Percentiles rank a stretch among this genome's conserved stretches.
Evolutionary conservation across 2,113 vertebrate species (phyloP).

Genomic region (Alces alces): DNA sequence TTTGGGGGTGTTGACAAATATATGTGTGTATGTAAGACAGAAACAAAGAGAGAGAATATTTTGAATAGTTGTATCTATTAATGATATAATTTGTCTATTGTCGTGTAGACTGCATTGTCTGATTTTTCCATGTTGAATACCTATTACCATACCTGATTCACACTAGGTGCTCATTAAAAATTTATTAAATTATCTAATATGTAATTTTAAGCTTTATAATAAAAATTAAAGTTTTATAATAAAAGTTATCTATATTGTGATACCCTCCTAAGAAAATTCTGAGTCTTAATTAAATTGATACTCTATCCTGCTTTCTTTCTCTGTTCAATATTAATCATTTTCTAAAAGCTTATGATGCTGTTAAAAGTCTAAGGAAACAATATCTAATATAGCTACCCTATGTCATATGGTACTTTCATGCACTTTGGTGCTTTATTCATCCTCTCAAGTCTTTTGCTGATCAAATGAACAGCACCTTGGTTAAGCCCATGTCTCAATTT

Average conservation of each 20-base stretch:
- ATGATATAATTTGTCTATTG: background rate
- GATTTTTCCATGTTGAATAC: background rate
- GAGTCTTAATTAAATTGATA: background rate
- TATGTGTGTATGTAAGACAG: background rate
- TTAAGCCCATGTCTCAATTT: background rate
- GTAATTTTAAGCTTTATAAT: background rate
- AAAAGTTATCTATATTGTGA: background rate
- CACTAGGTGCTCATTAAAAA: background rate
- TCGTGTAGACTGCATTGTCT: background rate
- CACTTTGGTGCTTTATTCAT: background rate
- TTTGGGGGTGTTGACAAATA: background rate
- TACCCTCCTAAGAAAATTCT: background rate
- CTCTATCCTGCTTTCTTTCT: background rate
- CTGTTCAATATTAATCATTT: background rate
- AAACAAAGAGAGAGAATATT: background rate
- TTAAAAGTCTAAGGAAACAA: background rate
- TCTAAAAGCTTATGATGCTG: background rate
- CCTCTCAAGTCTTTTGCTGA: background rate
- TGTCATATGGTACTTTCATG: background rate
- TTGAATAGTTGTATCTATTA: background rate
- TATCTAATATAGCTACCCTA: background rate
- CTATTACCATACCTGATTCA: background rate
- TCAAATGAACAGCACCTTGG: background rate
- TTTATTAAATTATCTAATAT: background rate
- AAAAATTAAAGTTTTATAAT: background rate